Evolutionary conservation across 64 coral and sea anemone species (phyloP).

Genomic region (Montipora foliosa): DNA sequence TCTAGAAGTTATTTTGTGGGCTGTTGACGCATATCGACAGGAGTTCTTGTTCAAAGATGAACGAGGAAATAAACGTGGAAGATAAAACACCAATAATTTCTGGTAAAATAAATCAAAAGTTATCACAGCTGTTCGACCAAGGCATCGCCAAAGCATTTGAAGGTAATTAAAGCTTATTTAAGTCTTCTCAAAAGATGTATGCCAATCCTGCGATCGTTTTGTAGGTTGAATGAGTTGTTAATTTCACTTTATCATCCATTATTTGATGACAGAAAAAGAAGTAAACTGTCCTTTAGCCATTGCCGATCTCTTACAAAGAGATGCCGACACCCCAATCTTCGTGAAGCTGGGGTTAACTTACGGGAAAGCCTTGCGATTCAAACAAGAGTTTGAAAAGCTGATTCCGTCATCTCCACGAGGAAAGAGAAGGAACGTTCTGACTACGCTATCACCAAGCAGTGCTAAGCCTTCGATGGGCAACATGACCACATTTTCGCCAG

Average conservation of each 20-base stretch:
- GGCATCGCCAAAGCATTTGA: constrained; percentile 53
- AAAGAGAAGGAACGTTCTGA: neutral
- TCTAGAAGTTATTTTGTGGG: neutral
- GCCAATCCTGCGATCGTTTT: neutral
- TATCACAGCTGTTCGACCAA: constrained; percentile 53
- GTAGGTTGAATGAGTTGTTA: constrained; percentile 2
- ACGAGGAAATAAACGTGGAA: neutral
- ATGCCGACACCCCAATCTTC: constrained; percentile 58
- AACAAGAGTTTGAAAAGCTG: constrained; percentile 46
- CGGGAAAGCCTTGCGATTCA: constrained; percentile 49
- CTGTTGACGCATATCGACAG: too few species aligned
- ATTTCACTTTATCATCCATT: constrained; percentile 10
- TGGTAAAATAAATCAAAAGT: constrained; percentile 54
- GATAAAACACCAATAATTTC: constrained; percentile 14
- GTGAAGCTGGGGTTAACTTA: constrained; percentile 47
- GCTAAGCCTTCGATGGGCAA: constrained; percentile 29
- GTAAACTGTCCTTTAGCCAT: constrained; percentile 2
- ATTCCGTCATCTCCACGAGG: constrained; percentile 22
- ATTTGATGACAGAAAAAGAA: constrained; percentile 23
- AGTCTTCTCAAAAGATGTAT: neutral
- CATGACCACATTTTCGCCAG: constrained; percentile 14
- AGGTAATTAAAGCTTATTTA: neutral
- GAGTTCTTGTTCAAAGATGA: neutral
- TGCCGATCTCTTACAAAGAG: constrained; percentile 45
- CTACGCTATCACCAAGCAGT: neutral